Percentiles rank a stretch among this genome's conserved stretches.
Conservation (phyloP, 2,113 vertebrate species). For the Machaerirhynchus nigripectus region DNA sequence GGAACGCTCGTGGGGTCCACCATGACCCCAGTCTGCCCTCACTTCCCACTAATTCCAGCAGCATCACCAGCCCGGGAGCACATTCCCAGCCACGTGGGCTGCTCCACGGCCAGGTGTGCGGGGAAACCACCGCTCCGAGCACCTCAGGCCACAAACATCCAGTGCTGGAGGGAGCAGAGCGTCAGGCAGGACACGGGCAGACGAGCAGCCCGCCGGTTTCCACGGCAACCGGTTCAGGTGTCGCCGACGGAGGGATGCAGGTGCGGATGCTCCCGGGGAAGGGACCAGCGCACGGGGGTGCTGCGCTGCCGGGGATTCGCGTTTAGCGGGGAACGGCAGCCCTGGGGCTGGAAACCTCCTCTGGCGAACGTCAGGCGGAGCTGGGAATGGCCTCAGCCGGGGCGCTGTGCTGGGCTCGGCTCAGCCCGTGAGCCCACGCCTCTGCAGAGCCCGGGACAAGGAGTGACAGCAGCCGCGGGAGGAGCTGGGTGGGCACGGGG, state of each 20-base stretch:
- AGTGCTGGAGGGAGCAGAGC: not conserved
- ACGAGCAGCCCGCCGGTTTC: not conserved
- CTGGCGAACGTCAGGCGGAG: not conserved
- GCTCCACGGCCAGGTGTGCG: not conserved
- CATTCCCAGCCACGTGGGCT: not conserved
- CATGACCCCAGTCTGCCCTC: not conserved
- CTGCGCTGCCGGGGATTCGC: rapidly evolving
- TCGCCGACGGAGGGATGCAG: not conserved
- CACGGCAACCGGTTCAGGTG: slow-evolving; percentile 6
- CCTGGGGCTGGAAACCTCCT: not conserved
- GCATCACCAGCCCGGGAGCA: not conserved
- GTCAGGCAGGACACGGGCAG: not conserved
- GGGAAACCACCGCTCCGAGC: not conserved
- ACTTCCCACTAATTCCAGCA: not conserved
- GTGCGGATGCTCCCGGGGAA: not conserved
- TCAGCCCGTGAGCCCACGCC: not conserved
- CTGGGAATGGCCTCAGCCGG: not conserved
- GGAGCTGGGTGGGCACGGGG: not conserved
- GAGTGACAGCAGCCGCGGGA: not conserved
- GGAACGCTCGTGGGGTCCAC: rapidly evolving
- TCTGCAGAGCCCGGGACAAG: not conserved
- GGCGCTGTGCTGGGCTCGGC: not conserved
- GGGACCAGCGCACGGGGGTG: not conserved
- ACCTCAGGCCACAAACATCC: rapidly evolving
- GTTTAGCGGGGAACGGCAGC: not conserved